phyloP scores from a whole-genome alignment of 2,888 invertebrate genomes.

The Ashinkailepas kermadecensis region DNA sequence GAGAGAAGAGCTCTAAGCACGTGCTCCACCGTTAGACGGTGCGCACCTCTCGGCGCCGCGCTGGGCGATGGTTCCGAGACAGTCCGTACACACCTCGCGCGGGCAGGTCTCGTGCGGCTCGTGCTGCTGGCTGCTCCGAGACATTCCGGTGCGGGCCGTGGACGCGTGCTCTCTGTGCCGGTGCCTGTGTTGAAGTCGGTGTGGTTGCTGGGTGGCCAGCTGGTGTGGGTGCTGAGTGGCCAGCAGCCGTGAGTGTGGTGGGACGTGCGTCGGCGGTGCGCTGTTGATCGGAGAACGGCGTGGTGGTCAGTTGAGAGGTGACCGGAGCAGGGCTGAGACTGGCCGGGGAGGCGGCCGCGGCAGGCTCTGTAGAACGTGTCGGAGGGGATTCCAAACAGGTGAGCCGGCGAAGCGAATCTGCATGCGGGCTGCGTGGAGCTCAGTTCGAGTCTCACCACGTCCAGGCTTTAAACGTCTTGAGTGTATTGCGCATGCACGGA shows the following conservation, averaged over 20 bases:
- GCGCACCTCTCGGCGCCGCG: not conserved
- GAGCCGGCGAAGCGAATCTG: not conserved
- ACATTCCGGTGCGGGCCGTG: slow-evolving; percentile 1
- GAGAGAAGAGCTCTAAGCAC: too few species aligned
- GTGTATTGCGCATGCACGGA: too few species aligned
- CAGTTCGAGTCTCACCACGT: too few species aligned
- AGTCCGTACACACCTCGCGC: not conserved
- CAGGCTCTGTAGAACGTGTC: not conserved
- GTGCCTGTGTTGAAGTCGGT: too few species aligned
- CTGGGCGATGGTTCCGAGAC: not conserved
- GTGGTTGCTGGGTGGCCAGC: not conserved
- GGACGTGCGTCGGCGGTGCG: not conserved
- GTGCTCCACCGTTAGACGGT: not conserved
- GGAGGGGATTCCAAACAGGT: not conserved
- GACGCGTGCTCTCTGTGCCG: not conserved
- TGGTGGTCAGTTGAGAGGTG: not conserved
- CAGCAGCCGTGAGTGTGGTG: not conserved
- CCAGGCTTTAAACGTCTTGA: too few species aligned
- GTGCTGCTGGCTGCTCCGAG: not conserved
- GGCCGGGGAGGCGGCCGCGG: not conserved
- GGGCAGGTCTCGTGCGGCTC: not conserved
- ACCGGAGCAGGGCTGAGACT: not conserved
- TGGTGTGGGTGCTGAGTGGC: not conserved
- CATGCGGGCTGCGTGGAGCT: too few species aligned
- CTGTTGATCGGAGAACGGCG: not conserved